Base-by-base conservation (phyloP, 2,888 invertebrate species). In the Eucera pruinosa region DNA sequence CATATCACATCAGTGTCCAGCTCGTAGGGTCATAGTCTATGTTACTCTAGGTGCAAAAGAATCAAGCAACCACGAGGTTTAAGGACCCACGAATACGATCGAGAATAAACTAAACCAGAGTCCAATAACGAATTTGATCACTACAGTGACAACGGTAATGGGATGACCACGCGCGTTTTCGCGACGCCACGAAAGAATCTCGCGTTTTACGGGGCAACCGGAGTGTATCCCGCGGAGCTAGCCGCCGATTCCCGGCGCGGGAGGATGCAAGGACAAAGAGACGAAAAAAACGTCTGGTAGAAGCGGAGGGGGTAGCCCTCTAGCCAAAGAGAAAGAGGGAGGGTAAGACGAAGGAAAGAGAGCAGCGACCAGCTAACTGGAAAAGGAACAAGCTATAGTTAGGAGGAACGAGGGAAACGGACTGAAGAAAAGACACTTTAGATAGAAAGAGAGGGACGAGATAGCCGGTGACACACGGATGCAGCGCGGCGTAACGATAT, bases 231-330 rank as follows among this genome's bases (percentile, higher is more conserved):
- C 85, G 83, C 66, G 83, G 78, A 74, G 85, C 80, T 84, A 78
- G 76, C 83, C 80, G 80, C 74, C 77, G 86, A 80, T 85, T 85
- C 83, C 82, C 84, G 84, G 85, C 82, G 85, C 85, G 85, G 85
- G 85, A 85, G 85, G 85, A 85, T 85, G 85, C 80, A 85, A 85
- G 85, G 85, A 85, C 85, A 85, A 85, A 85, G 86, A 84, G 84
- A 75, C 80, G 82, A 85, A 85, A 85, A n/a, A 85, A 85, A 80
- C 65, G 76, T 54, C 71, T 68, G 68, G 64, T 43, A 47, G 57
- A 41, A 11, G 64, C 47, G 33, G 84, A 70, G 82, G 85, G 82
- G 80, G 75, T 75, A 78, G 61, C 41, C 33, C 48, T 55, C 20
- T 5, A 11, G 62, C 62, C 25, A 45, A 45, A 20, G 60, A 61